Conservation (phyloP, 2,113 vertebrate species). For the Psammodynastes pulverulentus region DNA sequence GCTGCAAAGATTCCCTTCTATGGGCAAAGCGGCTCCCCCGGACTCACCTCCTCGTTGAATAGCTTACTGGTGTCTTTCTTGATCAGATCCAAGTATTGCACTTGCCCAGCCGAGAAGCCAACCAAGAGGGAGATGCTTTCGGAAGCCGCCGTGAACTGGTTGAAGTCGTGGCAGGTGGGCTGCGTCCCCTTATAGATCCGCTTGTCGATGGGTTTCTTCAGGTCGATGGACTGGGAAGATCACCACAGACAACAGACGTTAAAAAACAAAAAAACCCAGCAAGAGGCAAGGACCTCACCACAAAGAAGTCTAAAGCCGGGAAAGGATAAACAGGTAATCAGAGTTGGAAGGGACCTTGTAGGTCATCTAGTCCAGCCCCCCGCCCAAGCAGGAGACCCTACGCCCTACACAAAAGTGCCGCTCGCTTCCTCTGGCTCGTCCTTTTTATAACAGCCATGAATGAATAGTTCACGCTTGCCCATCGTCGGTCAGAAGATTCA, state of each 20-base stretch:
- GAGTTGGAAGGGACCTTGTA: background rate
- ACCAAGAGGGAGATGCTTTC: slow-evolving; percentile 87
- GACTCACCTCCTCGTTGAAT: slow-evolving; percentile 88
- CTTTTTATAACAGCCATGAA: no score
- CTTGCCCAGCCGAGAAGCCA: slow-evolving; percentile 88
- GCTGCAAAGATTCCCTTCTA: background rate
- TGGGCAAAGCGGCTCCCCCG: background rate
- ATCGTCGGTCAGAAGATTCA: no score
- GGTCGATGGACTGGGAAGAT: slow-evolving; percentile 79
- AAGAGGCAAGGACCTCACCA: background rate
- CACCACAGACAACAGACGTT: background rate
- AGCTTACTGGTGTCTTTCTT: slow-evolving; percentile 89
- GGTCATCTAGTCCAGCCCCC: background rate
- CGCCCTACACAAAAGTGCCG: no score
- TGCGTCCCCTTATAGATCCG: slow-evolving; percentile 91
- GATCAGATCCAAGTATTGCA: slow-evolving; percentile 90
- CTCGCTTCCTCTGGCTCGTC: no score
- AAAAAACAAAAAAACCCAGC: background rate
- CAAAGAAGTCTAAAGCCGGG: background rate
- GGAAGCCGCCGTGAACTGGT: slow-evolving; percentile 84
- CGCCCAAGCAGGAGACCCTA: background rate
- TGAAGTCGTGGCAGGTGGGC: slow-evolving; percentile 92
- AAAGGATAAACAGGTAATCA: no score
- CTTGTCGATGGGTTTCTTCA: slow-evolving; percentile 91
- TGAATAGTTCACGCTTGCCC: no score